Percentiles rank a stretch among this genome's conserved stretches.
phyloP scores from a whole-genome alignment of 2,888 invertebrate genomes.

The Mesodorylaimus sp. region DNA sequence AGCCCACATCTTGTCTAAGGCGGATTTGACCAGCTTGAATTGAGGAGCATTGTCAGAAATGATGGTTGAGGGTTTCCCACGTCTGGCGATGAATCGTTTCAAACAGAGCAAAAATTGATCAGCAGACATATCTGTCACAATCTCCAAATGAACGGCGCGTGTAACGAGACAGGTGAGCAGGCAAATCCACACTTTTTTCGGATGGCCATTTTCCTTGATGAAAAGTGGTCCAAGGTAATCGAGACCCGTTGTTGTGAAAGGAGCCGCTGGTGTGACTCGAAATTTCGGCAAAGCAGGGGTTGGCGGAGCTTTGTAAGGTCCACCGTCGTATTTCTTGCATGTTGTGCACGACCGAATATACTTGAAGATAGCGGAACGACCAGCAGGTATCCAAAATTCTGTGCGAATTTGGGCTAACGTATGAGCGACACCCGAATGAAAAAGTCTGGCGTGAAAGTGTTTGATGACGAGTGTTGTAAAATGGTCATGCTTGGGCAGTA shows the following conservation, averaged over 20 bases:
- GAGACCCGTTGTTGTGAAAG: conserved; percentile 19
- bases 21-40: conserved; percentile 28
- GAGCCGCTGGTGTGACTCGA: too few relatives aligned
- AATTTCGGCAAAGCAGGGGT: too few relatives aligned
- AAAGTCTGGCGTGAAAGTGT: too few relatives aligned
- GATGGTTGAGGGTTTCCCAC: conserved; percentile 24
- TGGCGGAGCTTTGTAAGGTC: too few relatives aligned
- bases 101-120: conserved; percentile 23
- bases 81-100: conserved; percentile 24
- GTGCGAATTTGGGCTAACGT: too few relatives aligned
- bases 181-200: conserved; percentile 22
- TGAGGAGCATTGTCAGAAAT: conserved; percentile 32
- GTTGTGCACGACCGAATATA: too few relatives aligned
- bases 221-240: conserved; percentile 31
- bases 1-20: conserved; percentile 16
- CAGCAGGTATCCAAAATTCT: too few relatives aligned
- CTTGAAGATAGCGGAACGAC: too few relatives aligned
- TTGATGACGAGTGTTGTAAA: too few relatives aligned
- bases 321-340: too few relatives aligned
- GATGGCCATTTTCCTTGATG: conserved; percentile 15
- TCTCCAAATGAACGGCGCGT: conserved; percentile 30
- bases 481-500: too few relatives aligned
- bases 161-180: conserved; percentile 32
- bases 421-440: too few relatives aligned
- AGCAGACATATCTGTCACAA: conserved; percentile 22